Percentiles rank a stretch among this genome's conserved stretches.
These are phyloP conservation scores for Prosapia bicincta DNA, from an alignment of 2,888 invertebrate genomes.

Conservation along the genomic window DNA sequence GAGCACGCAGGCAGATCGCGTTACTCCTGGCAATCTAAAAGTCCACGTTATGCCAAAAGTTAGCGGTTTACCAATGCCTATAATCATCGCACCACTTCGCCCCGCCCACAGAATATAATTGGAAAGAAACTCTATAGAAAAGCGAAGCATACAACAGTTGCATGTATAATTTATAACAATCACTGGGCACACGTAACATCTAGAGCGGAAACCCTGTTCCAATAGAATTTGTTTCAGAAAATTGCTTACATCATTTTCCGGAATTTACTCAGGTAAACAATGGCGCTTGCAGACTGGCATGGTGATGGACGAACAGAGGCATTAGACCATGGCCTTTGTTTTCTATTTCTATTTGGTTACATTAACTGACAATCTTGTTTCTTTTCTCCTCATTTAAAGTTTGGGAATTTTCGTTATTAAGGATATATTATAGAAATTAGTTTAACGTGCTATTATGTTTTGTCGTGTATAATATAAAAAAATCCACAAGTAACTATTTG, in stretches of 20 bases:
- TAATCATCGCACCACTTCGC: neutral
- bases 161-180: conserved; percentile 2
- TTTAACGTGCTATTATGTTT: no score
- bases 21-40: conserved; percentile 12
- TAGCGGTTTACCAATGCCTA: neutral
- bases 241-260: neutral
- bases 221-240: neutral
- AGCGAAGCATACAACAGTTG: neutral
- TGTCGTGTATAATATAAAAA: no score
- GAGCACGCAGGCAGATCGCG: conserved; percentile 14
- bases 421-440: no score
- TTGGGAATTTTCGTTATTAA: no score
- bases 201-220: neutral
- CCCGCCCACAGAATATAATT: neutral
- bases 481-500: no score
- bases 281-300: no score
- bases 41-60: neutral
- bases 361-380: no score
- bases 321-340: no score
- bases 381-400: no score
- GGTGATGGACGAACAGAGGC: no score
- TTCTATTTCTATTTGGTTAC: no score
- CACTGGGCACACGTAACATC: neutral
- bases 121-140: neutral
- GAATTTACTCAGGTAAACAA: neutral